Conservation (phyloP, 2,797 vertebrate species). For the Anniella stebbinsi region DNA sequence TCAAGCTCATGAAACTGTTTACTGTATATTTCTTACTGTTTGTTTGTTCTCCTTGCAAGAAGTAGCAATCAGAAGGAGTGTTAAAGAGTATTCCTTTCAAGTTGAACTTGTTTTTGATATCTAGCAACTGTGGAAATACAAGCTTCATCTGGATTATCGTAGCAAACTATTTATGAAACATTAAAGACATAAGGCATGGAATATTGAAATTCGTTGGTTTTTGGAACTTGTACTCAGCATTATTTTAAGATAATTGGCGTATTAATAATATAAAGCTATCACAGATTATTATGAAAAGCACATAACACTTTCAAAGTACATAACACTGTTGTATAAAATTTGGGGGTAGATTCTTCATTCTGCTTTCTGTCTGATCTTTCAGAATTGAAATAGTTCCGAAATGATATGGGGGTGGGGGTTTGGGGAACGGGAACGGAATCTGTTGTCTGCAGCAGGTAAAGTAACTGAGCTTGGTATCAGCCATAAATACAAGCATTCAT, state of each 20-base stretch:
- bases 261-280: neutral
- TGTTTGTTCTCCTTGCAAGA: neutral
- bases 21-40: neutral
- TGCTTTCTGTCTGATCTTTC: neutral
- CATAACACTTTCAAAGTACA: neutral
- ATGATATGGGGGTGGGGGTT: neutral
- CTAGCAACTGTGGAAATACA: neutral
- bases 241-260: neutral
- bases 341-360: neutral
- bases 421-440: neutral
- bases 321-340: neutral
- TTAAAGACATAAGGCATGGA: neutral
- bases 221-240: neutral
- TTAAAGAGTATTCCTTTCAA: neutral
- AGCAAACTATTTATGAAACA: neutral
- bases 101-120: neutral
- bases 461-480: neutral
- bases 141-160: neutral
- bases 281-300: neutral
- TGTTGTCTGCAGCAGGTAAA: neutral
- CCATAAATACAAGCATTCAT: neutral
- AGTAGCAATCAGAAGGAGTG: neutral
- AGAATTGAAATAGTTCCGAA: neutral
- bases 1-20: neutral
- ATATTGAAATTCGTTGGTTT: neutral